A percentile compares a stretch with the other conserved stretches of the same genome.
These are phyloP conservation scores for Plodia interpunctella DNA, from an alignment of 1,140 invertebrate species.

Conservation along the genomic window DNA sequence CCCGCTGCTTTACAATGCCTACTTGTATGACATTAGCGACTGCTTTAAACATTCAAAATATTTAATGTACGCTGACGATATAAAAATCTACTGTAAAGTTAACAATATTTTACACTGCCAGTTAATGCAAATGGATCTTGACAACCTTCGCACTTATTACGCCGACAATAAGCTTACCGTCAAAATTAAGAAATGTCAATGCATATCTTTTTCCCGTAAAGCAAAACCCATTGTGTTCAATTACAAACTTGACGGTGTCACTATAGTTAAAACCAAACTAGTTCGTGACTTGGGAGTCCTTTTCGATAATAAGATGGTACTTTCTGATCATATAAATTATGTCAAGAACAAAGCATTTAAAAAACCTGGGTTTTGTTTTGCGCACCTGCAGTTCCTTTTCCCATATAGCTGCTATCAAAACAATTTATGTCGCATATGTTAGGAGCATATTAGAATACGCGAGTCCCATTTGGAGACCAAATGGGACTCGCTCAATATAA, in stretches of 20 bases:
- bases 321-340: neutral
- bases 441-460: constrained; percentile 13
- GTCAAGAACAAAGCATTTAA: constrained; percentile 4
- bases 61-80: constrained; percentile 9
- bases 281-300: no score
- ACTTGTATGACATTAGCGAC: neutral
- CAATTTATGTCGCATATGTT: constrained; percentile 8
- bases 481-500: constrained; percentile 10
- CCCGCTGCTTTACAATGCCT: neutral
- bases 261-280: no score
- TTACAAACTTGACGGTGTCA: no score
- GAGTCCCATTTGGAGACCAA: neutral
- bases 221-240: neutral
- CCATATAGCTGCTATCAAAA: neutral
- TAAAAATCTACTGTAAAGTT: constrained; percentile 7
- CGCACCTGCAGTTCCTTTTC: neutral
- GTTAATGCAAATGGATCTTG: constrained; percentile 1
- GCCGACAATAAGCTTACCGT: neutral
- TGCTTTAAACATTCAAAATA: neutral
- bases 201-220: constrained; percentile 8
- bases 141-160: neutral
- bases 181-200: constrained; percentile 10
- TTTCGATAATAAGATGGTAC: no score
- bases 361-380: constrained; percentile 9
- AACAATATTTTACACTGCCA: neutral